Evolutionary conservation across 2,888 invertebrate genomes (phyloP).

Genomic region (Apamea anceps): DNA sequence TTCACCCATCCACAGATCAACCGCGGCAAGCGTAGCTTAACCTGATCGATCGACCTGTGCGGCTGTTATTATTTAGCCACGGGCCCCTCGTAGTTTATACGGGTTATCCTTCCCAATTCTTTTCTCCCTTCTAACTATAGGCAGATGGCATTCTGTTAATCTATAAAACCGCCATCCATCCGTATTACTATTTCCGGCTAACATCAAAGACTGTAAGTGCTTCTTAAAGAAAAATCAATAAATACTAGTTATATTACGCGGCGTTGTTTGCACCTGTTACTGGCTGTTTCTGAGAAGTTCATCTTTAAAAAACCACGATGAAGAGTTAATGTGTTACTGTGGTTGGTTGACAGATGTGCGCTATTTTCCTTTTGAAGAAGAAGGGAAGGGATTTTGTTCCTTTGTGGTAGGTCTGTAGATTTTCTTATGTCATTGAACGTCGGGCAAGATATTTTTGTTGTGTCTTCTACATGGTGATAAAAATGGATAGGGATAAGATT

Average conservation of each 20-base stretch:
- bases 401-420: background rate
- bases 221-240: constrained; percentile 66
- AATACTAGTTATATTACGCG: constrained; percentile 67
- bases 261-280: constrained; percentile 77
- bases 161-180: constrained; percentile 49
- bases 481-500: too few species aligned
- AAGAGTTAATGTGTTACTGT: constrained; percentile 28
- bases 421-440: background rate
- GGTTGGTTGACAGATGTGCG: constrained; percentile 39
- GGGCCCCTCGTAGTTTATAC: background rate
- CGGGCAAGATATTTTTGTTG: too few species aligned
- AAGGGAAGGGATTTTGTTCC: background rate
- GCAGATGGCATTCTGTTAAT: constrained; percentile 46
- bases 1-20: too few species aligned
- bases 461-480: too few species aligned
- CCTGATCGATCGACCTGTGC: too few species aligned
- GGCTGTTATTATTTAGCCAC: too few species aligned
- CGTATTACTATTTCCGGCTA: constrained; percentile 51
- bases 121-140: background rate
- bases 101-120: background rate
- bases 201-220: constrained; percentile 68
- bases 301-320: constrained; percentile 38
- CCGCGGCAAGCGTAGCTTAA: too few species aligned
- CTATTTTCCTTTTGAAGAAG: constrained; percentile 25
- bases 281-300: constrained; percentile 72